A percentile compares a stretch with the other conserved stretches of the same genome.
These are phyloP conservation scores for Zoanthus sociatus DNA, from an alignment of 92 coral and sea anemone genomes.

Conservation along the genomic window DNA sequence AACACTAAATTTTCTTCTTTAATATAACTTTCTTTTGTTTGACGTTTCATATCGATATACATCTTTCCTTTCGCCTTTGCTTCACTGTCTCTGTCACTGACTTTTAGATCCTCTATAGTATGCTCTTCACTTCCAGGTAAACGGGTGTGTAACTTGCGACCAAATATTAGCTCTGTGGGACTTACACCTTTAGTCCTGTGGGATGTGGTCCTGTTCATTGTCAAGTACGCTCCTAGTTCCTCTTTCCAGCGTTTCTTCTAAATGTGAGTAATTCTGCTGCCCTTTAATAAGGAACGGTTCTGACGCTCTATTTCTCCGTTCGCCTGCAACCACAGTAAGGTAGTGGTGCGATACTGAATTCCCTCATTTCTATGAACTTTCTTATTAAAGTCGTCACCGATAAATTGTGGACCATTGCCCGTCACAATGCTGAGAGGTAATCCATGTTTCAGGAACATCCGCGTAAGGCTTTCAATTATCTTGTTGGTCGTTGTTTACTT, in stretches of 20 bases:
- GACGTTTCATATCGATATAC: conserved; percentile 20
- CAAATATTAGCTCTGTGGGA: too few relatives aligned
- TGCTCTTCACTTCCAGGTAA: conserved; percentile 48
- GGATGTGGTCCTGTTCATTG: background rate
- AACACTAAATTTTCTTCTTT: conserved; percentile 32
- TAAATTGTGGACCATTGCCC: conserved; percentile 56
- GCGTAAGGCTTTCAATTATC: conserved; percentile 50
- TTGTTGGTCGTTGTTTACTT: conserved; percentile 54
- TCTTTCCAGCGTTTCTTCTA: conserved; percentile 47
- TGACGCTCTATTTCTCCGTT: conserved; percentile 48
- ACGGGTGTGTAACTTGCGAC: conserved; percentile 47
- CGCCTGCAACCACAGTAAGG: conserved; percentile 43
- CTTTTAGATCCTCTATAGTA: conserved; percentile 14
- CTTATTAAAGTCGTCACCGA: conserved; percentile 43
- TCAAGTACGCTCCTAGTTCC: conserved; percentile 23
- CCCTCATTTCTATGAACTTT: conserved; percentile 37
- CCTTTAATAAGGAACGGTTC: conserved; percentile 33
- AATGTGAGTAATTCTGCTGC: conserved; percentile 31
- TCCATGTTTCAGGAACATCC: conserved; percentile 57
- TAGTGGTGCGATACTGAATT: conserved; percentile 36
- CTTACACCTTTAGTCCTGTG: too few relatives aligned
- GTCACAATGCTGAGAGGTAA: conserved; percentile 37
- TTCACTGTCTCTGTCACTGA: conserved; percentile 44
- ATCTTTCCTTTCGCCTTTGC: conserved; percentile 13
- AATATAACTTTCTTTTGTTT: conserved; percentile 2